These are phyloP conservation scores for Drosophila testacea DNA, from an alignment of 2,888 invertebrate species.

Conservation along the genomic window DNA sequence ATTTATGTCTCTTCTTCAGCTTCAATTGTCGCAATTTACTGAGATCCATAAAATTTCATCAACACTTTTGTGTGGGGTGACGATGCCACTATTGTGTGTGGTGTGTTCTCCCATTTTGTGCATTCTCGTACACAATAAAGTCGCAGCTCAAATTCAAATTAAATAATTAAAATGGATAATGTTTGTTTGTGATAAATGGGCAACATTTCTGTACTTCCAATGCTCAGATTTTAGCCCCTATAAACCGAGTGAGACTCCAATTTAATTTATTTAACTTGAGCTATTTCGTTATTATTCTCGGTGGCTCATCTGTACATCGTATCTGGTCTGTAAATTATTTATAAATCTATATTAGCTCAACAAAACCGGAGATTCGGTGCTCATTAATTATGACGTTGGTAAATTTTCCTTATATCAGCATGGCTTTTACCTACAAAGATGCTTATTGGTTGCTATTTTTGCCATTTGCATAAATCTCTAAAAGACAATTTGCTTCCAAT, in stretches of 20 bases:
- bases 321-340: neutral
- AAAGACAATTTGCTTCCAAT: too few relatives aligned
- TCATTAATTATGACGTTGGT: too few relatives aligned
- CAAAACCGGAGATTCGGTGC: too few relatives aligned
- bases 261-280: conserved; percentile 14
- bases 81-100: conserved; percentile 19
- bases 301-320: conserved; percentile 2
- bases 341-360: neutral
- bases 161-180: conserved; percentile 58
- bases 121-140: conserved; percentile 32
- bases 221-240: conserved; percentile 47
- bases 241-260: conserved; percentile 33
- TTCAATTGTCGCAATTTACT: conserved; percentile 74
- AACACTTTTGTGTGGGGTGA: conserved; percentile 51
- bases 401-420: too few relatives aligned
- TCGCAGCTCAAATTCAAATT: conserved; percentile 53
- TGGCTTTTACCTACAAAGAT: too few relatives aligned
- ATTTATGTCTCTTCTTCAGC: conserved; percentile 36
- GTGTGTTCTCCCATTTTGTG: conserved; percentile 31
- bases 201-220: neutral
- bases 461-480: too few relatives aligned
- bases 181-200: conserved; percentile 18
- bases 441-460: too few relatives aligned
- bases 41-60: conserved; percentile 64
- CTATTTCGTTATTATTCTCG: conserved; percentile 13